Percentiles rank a stretch among this genome's conserved stretches.
These are phyloP conservation scores for Coelopa pilipes DNA, from an alignment of 2,888 invertebrate genomes.

Conservation along the genomic window DNA sequence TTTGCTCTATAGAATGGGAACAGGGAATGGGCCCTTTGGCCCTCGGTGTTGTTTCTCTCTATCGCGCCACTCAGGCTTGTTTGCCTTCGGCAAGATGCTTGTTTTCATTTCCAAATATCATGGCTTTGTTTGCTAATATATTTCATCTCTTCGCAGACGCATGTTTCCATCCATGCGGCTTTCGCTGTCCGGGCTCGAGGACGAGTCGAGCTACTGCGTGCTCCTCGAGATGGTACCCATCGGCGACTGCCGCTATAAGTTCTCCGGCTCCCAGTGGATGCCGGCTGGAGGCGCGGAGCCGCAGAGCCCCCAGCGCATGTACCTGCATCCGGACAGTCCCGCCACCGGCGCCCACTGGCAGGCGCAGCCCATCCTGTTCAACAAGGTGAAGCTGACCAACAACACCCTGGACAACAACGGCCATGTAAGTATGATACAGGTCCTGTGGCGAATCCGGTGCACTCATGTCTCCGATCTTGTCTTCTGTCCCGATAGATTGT, in stretches of 20 bases:
- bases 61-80: background rate
- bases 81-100: background rate
- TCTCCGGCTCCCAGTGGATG: conserved; percentile 86
- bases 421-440: conserved; percentile 72
- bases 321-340: conserved; percentile 89
- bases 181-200: conserved; percentile 80
- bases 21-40: background rate
- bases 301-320: conserved; percentile 79
- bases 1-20: conserved; percentile 23
- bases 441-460: too few species aligned
- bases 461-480: conserved; percentile 42
- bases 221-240: conserved; percentile 82
- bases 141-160: conserved; percentile 71
- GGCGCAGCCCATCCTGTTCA: conserved; percentile 81
- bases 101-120: background rate
- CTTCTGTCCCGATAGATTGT: conserved; percentile 73
- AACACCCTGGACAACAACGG: conserved; percentile 82
- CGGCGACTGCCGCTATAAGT: conserved; percentile 82
- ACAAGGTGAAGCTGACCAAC: conserved; percentile 88
- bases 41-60: conserved; percentile 4
- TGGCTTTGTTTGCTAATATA: background rate
- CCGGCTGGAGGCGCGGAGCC: conserved; percentile 88
- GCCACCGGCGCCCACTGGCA: conserved; percentile 89
- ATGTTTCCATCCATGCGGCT: conserved; percentile 92
- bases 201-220: conserved; percentile 83